Conservation (phyloP, 2,797 vertebrate genomes). For the Diplodus puntazzo region DNA sequence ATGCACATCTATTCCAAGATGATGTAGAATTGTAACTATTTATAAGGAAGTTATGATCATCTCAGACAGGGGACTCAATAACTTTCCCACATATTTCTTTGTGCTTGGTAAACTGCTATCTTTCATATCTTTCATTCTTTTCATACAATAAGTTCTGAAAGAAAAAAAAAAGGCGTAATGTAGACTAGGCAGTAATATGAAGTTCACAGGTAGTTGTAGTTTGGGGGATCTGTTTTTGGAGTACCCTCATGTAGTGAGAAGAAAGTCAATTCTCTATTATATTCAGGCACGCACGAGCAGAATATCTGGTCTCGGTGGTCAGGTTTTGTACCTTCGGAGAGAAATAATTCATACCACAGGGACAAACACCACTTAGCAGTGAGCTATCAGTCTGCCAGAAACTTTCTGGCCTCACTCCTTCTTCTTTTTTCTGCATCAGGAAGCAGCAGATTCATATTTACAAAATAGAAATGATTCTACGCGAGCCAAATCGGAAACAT, state of each 20-base stretch:
- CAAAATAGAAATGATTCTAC: neutral
- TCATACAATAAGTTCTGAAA: conserved; percentile 26
- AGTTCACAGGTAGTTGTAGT: conserved; percentile 18
- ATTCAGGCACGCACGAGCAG: conserved; percentile 40
- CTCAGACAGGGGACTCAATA: conserved; percentile 17
- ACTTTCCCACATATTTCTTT: conserved; percentile 38
- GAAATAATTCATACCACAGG: conserved; percentile 13
- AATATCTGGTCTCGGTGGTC: conserved; percentile 13
- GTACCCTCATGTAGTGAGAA: conserved; percentile 11
- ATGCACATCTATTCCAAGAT: conserved; percentile 41
- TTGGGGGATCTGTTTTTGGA: conserved; percentile 24
- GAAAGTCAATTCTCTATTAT: conserved; percentile 47
- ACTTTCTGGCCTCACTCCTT: neutral
- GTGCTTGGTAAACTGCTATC: conserved; percentile 53
- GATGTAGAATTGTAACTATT: too few relatives aligned
- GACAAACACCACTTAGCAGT: conserved; percentile 25
- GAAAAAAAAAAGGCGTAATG: conserved; percentile 18
- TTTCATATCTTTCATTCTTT: conserved; percentile 11
- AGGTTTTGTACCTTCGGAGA: conserved; percentile 12
- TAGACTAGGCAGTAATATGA: conserved; percentile 35
- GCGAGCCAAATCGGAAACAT: neutral
- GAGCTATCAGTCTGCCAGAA: neutral
- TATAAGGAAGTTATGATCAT: too few relatives aligned
- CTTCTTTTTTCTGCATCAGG: neutral
- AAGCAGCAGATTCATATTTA: conserved; percentile 6